Conservation (phyloP, 2,888 invertebrate species). For the Acleris sparsana region DNA sequence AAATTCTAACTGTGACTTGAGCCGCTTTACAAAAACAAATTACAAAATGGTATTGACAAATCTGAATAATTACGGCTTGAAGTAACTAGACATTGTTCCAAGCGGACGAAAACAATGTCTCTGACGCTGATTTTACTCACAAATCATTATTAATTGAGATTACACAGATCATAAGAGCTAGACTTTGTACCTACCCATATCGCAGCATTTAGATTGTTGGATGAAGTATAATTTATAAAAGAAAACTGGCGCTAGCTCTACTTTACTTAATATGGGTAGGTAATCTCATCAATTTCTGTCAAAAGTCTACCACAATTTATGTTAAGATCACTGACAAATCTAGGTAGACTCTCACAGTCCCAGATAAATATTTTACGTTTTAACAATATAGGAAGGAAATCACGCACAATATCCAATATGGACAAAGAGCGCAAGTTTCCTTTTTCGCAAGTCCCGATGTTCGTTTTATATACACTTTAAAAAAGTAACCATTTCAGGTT, state of each 20-base stretch:
- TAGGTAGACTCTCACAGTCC: conserved; percentile 78
- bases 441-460: conserved; percentile 71
- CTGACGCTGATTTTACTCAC: conserved; percentile 58
- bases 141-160: conserved; percentile 42
- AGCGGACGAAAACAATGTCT: conserved; percentile 71
- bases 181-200: conserved; percentile 69
- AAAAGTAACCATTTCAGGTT: conserved; percentile 74
- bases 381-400: conserved; percentile 79
- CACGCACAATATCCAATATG: conserved; percentile 79
- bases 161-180: conserved; percentile 66
- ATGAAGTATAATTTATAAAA: conserved; percentile 48
- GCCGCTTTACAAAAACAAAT: conserved; percentile 53
- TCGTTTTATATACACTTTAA: conserved; percentile 80
- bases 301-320: conserved; percentile 82
- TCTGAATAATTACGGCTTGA: conserved; percentile 58
- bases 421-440: conserved; percentile 72
- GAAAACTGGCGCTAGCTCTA: conserved; percentile 75
- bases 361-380: conserved; percentile 82
- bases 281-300: conserved; percentile 55
- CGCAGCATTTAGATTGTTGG: conserved; percentile 48
- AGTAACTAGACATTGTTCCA: conserved; percentile 62
- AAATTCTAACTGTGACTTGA: conserved; percentile 52
- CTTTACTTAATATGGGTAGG: conserved; percentile 58
- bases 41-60: conserved; percentile 28
- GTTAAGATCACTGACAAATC: conserved; percentile 75